phyloP scores from a whole-genome alignment of 2,113 vertebrate genomes.

The Psephotus haematonotus region DNA sequence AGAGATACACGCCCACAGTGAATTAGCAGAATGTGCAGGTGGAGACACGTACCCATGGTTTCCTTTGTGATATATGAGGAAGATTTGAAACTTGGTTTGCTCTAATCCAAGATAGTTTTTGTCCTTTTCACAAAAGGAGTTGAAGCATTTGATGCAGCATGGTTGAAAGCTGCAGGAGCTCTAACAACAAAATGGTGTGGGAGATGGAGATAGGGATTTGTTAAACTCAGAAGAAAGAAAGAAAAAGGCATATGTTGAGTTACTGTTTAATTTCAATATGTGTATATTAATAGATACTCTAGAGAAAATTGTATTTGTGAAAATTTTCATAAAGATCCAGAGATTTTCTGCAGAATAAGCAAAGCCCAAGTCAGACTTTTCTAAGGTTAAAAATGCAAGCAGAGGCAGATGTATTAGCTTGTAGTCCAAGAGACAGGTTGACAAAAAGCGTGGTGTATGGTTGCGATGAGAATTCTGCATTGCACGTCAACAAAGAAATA shows the following conservation, averaged over 20 bases:
- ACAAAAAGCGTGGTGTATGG: not conserved
- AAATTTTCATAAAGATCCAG: not conserved
- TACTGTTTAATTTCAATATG: not conserved
- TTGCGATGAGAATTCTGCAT: not conserved
- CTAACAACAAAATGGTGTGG: not conserved
- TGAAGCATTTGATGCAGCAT: not conserved
- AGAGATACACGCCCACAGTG: not conserved
- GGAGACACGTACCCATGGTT: not conserved
- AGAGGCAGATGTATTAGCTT: not conserved
- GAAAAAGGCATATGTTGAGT: not conserved
- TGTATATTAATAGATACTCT: not conserved
- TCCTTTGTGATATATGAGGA: not conserved
- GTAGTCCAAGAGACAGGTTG: not conserved
- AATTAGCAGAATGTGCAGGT: not conserved
- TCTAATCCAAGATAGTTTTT: not conserved
- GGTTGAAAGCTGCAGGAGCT: not conserved
- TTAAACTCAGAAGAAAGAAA: not conserved
- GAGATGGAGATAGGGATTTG: not conserved
- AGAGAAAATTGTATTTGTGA: not conserved
- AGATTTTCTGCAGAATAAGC: not conserved
- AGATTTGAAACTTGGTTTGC: not conserved
- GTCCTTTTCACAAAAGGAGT: not conserved
- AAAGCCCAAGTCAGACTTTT: not conserved
- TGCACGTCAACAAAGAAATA: slow-evolving; percentile 16
- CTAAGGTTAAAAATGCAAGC: not conserved